Evolutionary conservation across 2,888 invertebrate species (phyloP).

Genomic region (Eilema griseolum): DNA sequence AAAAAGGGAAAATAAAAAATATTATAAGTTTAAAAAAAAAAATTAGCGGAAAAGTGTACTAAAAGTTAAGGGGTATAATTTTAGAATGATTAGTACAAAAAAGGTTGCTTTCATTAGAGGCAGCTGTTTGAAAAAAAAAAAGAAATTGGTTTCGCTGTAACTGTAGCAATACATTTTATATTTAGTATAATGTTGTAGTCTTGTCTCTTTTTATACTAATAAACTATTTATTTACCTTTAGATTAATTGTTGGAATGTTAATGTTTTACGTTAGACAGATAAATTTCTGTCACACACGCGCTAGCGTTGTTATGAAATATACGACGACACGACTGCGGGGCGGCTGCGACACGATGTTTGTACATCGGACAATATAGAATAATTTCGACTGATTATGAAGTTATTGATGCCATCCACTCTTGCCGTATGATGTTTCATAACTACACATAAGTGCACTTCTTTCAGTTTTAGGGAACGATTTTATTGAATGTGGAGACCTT

Average conservation of each 20-base stretch:
- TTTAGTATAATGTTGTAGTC: constrained; percentile 68
- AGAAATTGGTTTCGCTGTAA: constrained; percentile 74
- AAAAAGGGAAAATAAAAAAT: constrained; percentile 34
- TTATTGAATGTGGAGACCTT: constrained; percentile 46
- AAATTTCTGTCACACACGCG: constrained; percentile 51
- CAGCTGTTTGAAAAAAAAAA: constrained; percentile 57
- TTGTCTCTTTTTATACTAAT: constrained; percentile 64
- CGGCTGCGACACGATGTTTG: not conserved
- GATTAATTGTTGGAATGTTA: constrained; percentile 77
- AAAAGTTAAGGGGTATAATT: constrained; percentile 52
- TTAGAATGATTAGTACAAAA: constrained; percentile 75
- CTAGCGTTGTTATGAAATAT: constrained; percentile 49
- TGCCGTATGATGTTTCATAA: constrained; percentile 44
- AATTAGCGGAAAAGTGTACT: constrained; percentile 57
- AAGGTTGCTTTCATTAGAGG: constrained; percentile 46
- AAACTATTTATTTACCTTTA: constrained; percentile 71
- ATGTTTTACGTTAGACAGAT: constrained; percentile 67
- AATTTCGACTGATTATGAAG: constrained; percentile 12
- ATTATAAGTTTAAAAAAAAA: constrained; percentile 50
- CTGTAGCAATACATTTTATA: constrained; percentile 70
- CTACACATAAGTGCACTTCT: constrained; percentile 37
- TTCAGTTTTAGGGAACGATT: constrained; percentile 45
- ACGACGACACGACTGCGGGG: constrained; percentile 24
- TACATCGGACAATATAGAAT: not conserved
- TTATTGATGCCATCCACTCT: constrained; percentile 7